These are phyloP conservation scores for Eurosta solidaginis DNA, from an alignment of 1,140 invertebrate species.

Conservation along the genomic window DNA sequence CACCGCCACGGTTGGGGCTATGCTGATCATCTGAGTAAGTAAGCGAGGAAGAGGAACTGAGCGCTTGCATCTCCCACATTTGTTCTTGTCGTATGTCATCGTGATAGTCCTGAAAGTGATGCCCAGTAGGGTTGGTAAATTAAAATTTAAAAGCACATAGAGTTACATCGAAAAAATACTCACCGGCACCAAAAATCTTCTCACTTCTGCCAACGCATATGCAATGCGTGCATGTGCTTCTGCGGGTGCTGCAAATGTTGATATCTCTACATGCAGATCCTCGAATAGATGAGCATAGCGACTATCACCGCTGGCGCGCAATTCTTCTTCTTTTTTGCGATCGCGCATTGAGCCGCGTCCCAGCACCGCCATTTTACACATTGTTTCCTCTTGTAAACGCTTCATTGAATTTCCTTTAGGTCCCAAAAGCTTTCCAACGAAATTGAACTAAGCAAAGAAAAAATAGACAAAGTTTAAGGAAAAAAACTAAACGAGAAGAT, in stretches of 20 bases:
- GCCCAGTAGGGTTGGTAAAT: neutral
- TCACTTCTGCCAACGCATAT: constrained; percentile 79
- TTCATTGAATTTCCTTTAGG: constrained; percentile 91
- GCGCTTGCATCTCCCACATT: constrained; percentile 81
- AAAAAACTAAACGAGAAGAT: neutral
- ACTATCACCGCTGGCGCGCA: constrained; percentile 79
- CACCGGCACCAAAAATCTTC: constrained; percentile 74
- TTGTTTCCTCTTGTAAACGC: constrained; percentile 86
- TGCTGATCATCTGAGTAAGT: constrained; percentile 52
- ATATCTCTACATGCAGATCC: constrained; percentile 89
- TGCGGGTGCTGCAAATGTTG: constrained; percentile 80
- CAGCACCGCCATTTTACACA: constrained; percentile 91
- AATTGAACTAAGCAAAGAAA: constrained; percentile 85
- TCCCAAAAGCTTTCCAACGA: constrained; percentile 88
- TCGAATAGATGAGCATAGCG: constrained; percentile 89
- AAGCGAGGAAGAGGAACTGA: constrained; percentile 62
- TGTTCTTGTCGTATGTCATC: constrained; percentile 85
- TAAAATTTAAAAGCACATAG: neutral
- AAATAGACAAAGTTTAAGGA: constrained; percentile 8
- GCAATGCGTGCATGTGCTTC: constrained; percentile 88
- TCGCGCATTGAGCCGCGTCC: constrained; percentile 90
- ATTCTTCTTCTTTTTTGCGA: constrained; percentile 87
- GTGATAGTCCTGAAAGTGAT: constrained; percentile 72
- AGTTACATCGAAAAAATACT: constrained; percentile 47
- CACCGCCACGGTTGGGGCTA: constrained; percentile 49